Evolutionary conservation across 2,888 invertebrate species (phyloP).

Genomic region (Boloria euphrosyne): DNA sequence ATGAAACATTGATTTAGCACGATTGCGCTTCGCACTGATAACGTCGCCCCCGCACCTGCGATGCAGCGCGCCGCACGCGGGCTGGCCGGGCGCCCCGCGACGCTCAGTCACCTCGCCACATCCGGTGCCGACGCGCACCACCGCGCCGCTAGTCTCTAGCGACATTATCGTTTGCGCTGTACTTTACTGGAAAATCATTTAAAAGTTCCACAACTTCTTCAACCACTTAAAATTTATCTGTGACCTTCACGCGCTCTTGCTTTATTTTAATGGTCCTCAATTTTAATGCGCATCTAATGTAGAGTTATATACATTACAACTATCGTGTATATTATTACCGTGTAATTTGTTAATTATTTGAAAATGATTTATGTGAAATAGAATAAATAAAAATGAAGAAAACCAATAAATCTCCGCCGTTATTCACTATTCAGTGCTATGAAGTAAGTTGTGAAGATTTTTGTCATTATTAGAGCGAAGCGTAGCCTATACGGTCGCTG

Average conservation of each 20-base stretch:
- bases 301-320: not conserved
- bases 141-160: constrained; percentile 39
- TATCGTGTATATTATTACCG: constrained; percentile 31
- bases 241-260: constrained; percentile 68
- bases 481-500: constrained; percentile 19
- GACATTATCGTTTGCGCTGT: constrained; percentile 9
- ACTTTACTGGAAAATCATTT: not conserved
- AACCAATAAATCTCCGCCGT: constrained; percentile 70
- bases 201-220: not conserved
- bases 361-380: constrained; percentile 37
- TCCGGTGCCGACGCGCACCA: constrained; percentile 41
- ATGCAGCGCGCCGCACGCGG: not conserved
- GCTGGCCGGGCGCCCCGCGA: not conserved
- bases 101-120: constrained; percentile 43
- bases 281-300: too few species aligned
- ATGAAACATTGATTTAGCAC: constrained; percentile 57
- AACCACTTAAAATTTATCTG: constrained; percentile 43
- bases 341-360: constrained; percentile 26
- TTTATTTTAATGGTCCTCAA: constrained; percentile 37
- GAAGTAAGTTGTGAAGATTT: constrained; percentile 75
- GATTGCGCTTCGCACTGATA: constrained; percentile 55
- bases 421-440: constrained; percentile 83
- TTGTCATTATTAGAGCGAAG: constrained; percentile 31
- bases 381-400: constrained; percentile 62
- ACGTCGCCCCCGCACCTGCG: constrained; percentile 38